Base-by-base conservation (phyloP, 2,888 invertebrate genomes). In the Drosophila prostipennis region DNA sequence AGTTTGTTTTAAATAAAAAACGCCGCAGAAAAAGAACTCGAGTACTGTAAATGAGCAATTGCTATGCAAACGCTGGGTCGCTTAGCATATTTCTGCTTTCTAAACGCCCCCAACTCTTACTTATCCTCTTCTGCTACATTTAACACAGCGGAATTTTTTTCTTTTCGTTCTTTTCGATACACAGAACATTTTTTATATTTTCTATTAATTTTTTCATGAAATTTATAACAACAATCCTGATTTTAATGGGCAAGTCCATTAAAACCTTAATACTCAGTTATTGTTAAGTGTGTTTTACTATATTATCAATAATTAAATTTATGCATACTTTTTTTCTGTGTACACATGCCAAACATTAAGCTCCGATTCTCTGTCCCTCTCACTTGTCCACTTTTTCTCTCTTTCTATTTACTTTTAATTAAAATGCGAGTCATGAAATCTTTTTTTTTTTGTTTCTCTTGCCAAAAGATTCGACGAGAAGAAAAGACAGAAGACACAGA, bases 341-440 rank as follows among this genome's bases (percentile, higher is more conserved):
- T 80, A 80, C 80, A 77, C 79, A 81, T 84, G 81, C 74, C 79
- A 69, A 70, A 70, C 79, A 84, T 80, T 81, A 81, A 61, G 61
- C 43, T 40, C 6, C 7, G 32, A 4, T 46, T 34, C 34, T n/a
- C 14, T 19, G 36, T 46, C 60, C 39, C 37, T 23, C 32, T 60
- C 37, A 26, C 16, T 23, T 11, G 8, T 46, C 63, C 55, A 45
- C 37, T 57, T 51, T 52, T 48, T 61, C 49, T 48, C 63, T 75
- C 72, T 74, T 72, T 63, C 55, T 84, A 86, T 84, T 84, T 84
- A 74, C 80, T 88, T 82, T 88, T 88, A 84, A 84, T 84, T 84
- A 84, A 84, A 84, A 84, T 84, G 88, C 84, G 84, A 83, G 87
- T 86, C 88, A 84, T 77, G 84, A 60, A 79, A 43, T 73, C 72